These are phyloP conservation scores for Micromussa lordhowensis DNA, from an alignment of 92 coral and sea anemone species.

Conservation along the genomic window DNA sequence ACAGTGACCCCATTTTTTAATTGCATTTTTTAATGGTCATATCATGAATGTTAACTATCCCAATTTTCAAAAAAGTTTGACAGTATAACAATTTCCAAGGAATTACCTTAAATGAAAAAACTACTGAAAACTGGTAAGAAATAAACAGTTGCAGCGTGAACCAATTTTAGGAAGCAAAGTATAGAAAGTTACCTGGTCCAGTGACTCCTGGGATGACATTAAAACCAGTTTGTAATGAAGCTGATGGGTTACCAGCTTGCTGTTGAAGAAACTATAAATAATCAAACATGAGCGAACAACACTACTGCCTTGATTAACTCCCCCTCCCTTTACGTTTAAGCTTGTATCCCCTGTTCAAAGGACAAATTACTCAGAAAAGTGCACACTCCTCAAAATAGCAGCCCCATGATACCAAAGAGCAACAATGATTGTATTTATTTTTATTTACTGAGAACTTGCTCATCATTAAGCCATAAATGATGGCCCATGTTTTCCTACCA, in stretches of 20 bases:
- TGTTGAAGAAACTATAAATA: conserved; percentile 38
- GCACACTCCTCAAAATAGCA: background rate
- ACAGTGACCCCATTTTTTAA: no score
- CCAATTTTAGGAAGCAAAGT: background rate
- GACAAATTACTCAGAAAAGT: background rate
- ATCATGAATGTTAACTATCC: no score
- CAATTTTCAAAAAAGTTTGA: no score
- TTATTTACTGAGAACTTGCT: no score
- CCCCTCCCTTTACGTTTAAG: no score
- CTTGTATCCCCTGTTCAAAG: background rate
- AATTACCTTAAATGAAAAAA: background rate
- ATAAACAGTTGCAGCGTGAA: background rate
- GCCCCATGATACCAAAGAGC: no score
- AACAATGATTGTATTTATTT: no score
- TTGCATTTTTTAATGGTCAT: no score
- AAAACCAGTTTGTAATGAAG: conserved; percentile 55
- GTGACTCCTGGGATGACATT: conserved; percentile 67
- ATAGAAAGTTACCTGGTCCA: conserved; percentile 37
- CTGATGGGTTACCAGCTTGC: conserved; percentile 56
- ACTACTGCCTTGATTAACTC: conserved; percentile 1
- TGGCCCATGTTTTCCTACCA: no score
- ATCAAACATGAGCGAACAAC: conserved; percentile 5
- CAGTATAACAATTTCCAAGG: no score
- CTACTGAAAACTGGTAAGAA: background rate
- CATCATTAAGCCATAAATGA: no score